Evolutionary conservation across 2,888 invertebrate genomes (phyloP), one percentile per base, ranked within the genome.

Genomic region (Arenicola marina): DNA sequence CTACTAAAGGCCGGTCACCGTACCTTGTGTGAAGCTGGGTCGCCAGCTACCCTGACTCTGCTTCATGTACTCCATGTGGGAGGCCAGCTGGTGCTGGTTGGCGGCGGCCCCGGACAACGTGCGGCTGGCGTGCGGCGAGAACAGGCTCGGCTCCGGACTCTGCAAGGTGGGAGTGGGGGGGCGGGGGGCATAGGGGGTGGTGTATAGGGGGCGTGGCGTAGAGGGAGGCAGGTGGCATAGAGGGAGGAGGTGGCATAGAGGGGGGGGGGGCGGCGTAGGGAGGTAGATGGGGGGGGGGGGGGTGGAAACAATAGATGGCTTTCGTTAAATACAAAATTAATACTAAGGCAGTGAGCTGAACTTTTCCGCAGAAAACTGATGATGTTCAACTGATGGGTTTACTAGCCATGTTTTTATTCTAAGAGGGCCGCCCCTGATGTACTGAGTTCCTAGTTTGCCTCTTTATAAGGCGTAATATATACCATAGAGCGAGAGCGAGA

Each of bases 11-110:
- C n/a, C n/a, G n/a, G n/a, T n/a, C n/a, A 31, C 26, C 51, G 28
- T 34, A 64, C 80, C 74, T 64, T 76, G 73, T 54, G 72, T 74
- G 66, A 79, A 79, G 24, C 68, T 70, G 3, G 81, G 80, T 61
- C 80, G 74, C 78, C 78, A 78, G n/a, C 69, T 68, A 2, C 34
- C 33, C 11, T 75, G 73, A 1, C 67, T 66, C 24, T 73, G 69
- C 65, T 74, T 76, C 69, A 76, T 69, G 71, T 80, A 81, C 57
- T 76, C 62, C 31, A 71, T 74, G 68, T 80, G 78, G 11, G 76
- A 70, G n/a, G 68, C 56, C 45, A 78, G 74, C 63, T 78, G 77
- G 38, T 77, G 76, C 51, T 77, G 76, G 31, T 75, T 73, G n/a
- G 73, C 62, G 4, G 67, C 60, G 15, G 73, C 33, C 3, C 26